These are phyloP conservation scores for Mionectes macconnelli DNA, from an alignment of 2,113 vertebrate genomes.

Conservation along the genomic window DNA sequence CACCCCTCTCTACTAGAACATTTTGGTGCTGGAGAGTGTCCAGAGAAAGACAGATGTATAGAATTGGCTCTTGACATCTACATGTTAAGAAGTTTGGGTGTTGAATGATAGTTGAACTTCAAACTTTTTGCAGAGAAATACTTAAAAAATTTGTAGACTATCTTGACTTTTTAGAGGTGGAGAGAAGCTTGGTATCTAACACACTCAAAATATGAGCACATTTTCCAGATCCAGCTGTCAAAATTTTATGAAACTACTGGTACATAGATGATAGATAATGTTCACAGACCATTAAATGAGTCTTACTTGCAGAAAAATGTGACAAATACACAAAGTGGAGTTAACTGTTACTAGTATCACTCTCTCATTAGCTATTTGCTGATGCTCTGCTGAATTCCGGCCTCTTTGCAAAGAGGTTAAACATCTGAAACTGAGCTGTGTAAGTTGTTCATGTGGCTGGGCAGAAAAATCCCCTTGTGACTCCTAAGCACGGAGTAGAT, in stretches of 20 bases:
- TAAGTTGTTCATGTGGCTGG: not conserved
- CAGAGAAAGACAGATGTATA: not conserved
- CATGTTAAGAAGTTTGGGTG: not conserved
- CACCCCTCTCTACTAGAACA: not conserved
- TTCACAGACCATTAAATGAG: not conserved
- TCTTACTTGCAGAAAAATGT: not conserved
- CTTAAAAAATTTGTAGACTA: not conserved
- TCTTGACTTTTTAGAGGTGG: not conserved
- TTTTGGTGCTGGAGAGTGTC: not conserved
- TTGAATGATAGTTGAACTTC: not conserved
- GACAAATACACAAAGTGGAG: not conserved
- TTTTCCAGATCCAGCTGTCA: not conserved
- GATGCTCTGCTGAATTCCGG: not conserved
- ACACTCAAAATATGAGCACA: not conserved
- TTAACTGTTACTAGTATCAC: not conserved
- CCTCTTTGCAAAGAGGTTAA: not conserved
- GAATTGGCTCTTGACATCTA: not conserved
- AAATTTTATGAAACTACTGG: not conserved
- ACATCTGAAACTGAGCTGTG: not conserved
- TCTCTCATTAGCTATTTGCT: not conserved
- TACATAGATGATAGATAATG: not conserved
- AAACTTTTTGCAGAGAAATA: not conserved
- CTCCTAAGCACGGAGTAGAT: not conserved
- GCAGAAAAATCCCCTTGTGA: rapidly evolving
- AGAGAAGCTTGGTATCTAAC: not conserved